phyloP scores from a whole-genome alignment of 2,797 vertebrate species.

The Anguilla anguilla region DNA sequence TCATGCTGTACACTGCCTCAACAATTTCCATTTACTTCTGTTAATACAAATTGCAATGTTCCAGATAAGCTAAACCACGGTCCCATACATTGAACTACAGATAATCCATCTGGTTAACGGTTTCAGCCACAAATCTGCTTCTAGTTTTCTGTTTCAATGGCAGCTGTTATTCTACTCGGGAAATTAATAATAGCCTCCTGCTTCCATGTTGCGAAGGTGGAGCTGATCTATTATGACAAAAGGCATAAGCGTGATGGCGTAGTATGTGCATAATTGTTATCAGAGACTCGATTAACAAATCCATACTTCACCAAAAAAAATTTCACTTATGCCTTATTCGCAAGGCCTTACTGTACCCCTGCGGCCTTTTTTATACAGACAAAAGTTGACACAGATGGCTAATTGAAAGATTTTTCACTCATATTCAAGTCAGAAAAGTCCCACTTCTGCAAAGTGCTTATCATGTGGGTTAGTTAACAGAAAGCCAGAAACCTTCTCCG shows the following conservation, averaged over 20 bases:
- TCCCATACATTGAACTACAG: too few species aligned
- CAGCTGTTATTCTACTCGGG: background rate
- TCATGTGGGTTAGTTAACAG: background rate
- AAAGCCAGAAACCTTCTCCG: background rate
- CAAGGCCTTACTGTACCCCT: background rate
- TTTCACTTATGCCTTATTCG: background rate
- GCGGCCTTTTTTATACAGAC: background rate
- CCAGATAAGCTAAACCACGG: too few species aligned
- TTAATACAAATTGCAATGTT: too few species aligned
- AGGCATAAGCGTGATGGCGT: background rate
- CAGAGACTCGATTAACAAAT: background rate
- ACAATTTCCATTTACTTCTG: background rate
- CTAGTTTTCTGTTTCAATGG: background rate
- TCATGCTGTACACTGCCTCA: background rate
- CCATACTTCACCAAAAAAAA: background rate
- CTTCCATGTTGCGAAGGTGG: background rate
- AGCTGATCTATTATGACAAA: background rate
- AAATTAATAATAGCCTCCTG: background rate
- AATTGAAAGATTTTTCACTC: background rate
- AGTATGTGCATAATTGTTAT: too few species aligned
- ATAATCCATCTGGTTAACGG: background rate
- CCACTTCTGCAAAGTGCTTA: background rate
- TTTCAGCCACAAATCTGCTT: background rate
- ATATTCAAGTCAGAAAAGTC: background rate
- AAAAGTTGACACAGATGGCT: background rate